Percentiles rank a stretch among this genome's conserved stretches.
Evolutionary conservation across 2,113 vertebrate species (phyloP).

Genomic region (Lepus europaeus): DNA sequence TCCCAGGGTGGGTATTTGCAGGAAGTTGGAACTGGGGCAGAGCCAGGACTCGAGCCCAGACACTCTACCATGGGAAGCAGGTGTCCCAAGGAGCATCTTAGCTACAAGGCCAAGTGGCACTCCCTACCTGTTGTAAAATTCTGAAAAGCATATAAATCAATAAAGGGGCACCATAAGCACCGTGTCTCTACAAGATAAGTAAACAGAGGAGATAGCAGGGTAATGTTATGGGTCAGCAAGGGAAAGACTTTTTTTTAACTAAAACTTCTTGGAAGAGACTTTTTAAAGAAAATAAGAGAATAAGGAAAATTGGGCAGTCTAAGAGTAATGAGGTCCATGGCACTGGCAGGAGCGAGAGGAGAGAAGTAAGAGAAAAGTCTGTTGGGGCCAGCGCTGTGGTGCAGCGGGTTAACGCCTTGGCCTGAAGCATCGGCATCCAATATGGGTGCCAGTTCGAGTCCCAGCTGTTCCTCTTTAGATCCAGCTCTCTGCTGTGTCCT

Average conservation of each 20-base stretch:
- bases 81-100: too few relatives aligned
- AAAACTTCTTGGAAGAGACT: not conserved
- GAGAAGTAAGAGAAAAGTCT: not conserved
- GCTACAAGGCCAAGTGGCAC: too few relatives aligned
- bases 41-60: too few relatives aligned
- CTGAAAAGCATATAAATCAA: not conserved
- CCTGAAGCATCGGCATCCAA: too few relatives aligned
- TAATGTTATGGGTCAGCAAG: not conserved
- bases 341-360: not conserved
- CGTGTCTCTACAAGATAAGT: not conserved
- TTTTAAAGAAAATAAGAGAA: not conserved
- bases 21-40: too few relatives aligned
- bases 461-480: too few relatives aligned
- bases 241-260: slow-evolving; percentile 5
- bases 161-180: not conserved
- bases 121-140: not conserved
- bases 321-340: not conserved
- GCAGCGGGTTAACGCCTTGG: too few relatives aligned
- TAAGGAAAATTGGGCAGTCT: slow-evolving; percentile 19
- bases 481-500: too few relatives aligned
- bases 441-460: too few relatives aligned
- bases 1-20: too few relatives aligned
- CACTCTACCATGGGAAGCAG: too few relatives aligned
- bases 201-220: not conserved
- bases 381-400: too few relatives aligned